Evolutionary conservation across 2,888 invertebrate species (phyloP).

Genomic region (Acleris cristana): DNA sequence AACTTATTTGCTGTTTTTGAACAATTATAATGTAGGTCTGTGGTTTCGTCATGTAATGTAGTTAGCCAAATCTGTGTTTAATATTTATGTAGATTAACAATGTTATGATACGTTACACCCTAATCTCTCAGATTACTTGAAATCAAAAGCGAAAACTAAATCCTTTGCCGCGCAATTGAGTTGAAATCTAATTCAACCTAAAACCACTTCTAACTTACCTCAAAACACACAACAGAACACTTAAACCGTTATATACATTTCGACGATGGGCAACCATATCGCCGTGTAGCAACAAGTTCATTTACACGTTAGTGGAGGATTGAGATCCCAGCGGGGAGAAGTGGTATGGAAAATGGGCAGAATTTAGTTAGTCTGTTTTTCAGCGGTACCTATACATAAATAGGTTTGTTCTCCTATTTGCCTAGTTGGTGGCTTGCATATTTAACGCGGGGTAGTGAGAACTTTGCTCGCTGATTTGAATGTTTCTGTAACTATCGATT

Average conservation of each 20-base stretch:
- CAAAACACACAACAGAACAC: conserved; percentile 17
- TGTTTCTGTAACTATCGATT: conserved; percentile 8
- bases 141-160: neutral
- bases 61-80: no score
- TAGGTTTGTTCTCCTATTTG: conserved; percentile 18
- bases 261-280: conserved; percentile 48
- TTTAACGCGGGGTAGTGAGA: conserved; percentile 13
- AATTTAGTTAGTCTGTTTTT: conserved; percentile 39
- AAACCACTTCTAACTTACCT: conserved; percentile 20
- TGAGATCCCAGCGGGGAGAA: conserved; percentile 57
- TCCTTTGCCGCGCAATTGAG: conserved; percentile 7
- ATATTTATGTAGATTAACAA: no score
- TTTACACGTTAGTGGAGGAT: conserved; percentile 61
- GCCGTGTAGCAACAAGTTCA: conserved; percentile 59
- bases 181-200: conserved; percentile 21
- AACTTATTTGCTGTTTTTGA: no score
- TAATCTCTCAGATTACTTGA: neutral
- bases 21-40: no score
- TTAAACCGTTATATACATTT: conserved; percentile 28
- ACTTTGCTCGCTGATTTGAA: conserved; percentile 5
- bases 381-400: conserved; percentile 19
- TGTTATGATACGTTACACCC: no score
- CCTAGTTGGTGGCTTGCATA: conserved; percentile 22
- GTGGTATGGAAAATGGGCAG: conserved; percentile 52
- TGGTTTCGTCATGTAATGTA: no score